Conservation (phyloP, 2,888 invertebrate species). For the Dasysyrphus albostriatus region DNA sequence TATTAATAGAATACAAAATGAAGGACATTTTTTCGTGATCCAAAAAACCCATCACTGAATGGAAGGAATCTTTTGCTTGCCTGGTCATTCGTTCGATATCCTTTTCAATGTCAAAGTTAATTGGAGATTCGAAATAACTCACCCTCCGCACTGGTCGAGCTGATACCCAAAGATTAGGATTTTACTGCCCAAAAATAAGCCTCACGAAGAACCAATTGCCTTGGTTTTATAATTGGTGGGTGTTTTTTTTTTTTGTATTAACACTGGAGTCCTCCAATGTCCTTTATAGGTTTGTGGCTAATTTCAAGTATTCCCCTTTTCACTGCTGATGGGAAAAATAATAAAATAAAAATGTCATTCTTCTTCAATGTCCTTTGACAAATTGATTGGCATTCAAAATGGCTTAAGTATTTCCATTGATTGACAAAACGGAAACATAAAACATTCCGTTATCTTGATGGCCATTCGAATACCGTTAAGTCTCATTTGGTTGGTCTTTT, state of each 20-base stretch:
- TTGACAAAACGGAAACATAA: conserved; percentile 40
- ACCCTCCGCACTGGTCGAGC: conserved; percentile 15
- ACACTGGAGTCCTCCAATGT: no score
- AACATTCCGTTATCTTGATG: conserved; percentile 30
- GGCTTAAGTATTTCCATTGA: not conserved
- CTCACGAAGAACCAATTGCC: not conserved
- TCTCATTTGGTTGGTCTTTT: conserved; percentile 19
- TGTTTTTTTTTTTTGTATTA: not conserved
- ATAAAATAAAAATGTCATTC: conserved; percentile 10
- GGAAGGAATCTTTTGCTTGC: not conserved
- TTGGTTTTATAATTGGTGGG: conserved; percentile 26
- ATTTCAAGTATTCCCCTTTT: not conserved
- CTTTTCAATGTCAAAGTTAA: conserved; percentile 36
- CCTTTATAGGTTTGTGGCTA: not conserved
- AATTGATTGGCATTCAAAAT: conserved; percentile 40
- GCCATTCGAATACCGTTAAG: conserved; percentile 19
- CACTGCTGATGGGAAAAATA: not conserved
- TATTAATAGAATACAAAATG: conserved; percentile 15
- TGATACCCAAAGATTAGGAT: conserved; percentile 11
- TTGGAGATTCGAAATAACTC: conserved; percentile 32
- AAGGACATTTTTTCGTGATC: conserved; percentile 7
- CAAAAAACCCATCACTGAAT: conserved; percentile 6
- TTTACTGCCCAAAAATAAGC: not conserved
- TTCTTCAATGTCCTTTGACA: conserved; percentile 18
- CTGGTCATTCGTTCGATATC: not conserved